phyloP scores from a whole-genome alignment of 1,140 invertebrate genomes.

The Ceratina calcarata region DNA sequence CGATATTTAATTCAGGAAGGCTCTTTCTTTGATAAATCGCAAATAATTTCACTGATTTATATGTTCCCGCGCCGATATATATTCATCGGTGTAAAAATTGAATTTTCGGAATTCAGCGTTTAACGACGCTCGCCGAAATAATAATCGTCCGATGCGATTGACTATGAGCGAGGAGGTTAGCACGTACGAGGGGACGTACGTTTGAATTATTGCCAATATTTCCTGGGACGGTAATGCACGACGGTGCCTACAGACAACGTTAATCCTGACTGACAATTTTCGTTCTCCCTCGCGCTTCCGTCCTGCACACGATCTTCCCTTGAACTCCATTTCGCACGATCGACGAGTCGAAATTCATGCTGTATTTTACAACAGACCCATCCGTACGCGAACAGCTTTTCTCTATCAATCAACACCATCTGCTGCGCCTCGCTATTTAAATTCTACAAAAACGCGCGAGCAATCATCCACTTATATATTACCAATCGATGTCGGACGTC shows the following conservation, averaged over 20 bases:
- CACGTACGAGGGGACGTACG: conserved; percentile 26
- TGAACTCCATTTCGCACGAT: conserved; percentile 20
- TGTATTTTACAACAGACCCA: conserved; percentile 14
- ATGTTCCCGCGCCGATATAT: too few species aligned
- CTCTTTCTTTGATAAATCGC: not conserved
- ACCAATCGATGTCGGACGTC: too few species aligned
- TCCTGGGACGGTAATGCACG: conserved; percentile 44
- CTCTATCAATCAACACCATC: not conserved
- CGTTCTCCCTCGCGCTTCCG: conserved; percentile 24
- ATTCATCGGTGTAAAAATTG: not conserved
- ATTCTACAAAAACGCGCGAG: too few species aligned
- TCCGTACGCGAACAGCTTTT: too few species aligned
- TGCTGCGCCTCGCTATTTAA: not conserved
- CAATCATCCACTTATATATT: too few species aligned
- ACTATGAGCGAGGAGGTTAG: conserved; percentile 33
- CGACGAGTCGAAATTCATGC: conserved; percentile 26
- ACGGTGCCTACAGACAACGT: conserved; percentile 36
- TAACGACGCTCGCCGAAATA: conserved; percentile 9
- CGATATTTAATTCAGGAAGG: not conserved
- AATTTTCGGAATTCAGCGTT: not conserved
- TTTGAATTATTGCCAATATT: conserved; percentile 53
- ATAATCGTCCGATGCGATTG: conserved; percentile 26
- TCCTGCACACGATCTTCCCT: conserved; percentile 11
- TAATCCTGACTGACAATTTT: conserved; percentile 51
- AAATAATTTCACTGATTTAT: too few species aligned